Percentiles rank a stretch among this genome's conserved stretches.
phyloP scores from a whole-genome alignment of 2,888 invertebrate genomes.

The Camponotus fellah region DNA sequence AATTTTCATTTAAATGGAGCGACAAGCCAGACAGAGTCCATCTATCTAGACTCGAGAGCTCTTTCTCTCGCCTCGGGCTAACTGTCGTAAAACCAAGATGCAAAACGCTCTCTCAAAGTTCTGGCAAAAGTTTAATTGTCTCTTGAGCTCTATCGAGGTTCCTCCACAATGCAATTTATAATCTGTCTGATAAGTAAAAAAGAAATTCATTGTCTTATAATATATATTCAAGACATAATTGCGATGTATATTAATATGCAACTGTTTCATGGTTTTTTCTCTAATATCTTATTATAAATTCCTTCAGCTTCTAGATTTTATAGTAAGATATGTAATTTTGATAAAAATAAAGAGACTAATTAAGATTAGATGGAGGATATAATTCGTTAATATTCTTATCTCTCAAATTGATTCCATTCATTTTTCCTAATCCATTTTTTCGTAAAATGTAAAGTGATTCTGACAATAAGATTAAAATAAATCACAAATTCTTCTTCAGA shows the following conservation, averaged over 20 bases:
- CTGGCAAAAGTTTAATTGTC: constrained; percentile 79
- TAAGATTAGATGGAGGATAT: too few species aligned
- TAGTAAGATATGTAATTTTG: neutral
- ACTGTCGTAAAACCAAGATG: constrained; percentile 46
- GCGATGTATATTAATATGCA: neutral
- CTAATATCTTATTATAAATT: neutral
- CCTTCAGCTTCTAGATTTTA: neutral
- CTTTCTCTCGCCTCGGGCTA: constrained; percentile 61
- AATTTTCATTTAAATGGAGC: constrained; percentile 79
- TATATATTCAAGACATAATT: neutral
- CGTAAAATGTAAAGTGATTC: neutral
- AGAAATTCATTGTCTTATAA: neutral
- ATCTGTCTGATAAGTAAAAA: constrained; percentile 61
- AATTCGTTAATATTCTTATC: neutral
- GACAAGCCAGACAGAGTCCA: constrained; percentile 57
- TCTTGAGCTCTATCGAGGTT: constrained; percentile 72
- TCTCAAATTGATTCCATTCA: neutral
- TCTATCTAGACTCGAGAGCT: constrained; percentile 42
- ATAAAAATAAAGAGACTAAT: neutral
- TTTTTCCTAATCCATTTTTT: neutral
- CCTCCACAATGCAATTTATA: constrained; percentile 52
- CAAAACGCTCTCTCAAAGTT: constrained; percentile 76
- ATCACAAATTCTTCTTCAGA: neutral
- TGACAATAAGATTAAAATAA: neutral
- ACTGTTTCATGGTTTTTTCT: neutral